These are phyloP conservation scores for Vulpes ferrilata DNA, from an alignment of 2,113 vertebrate species.

Conservation along the genomic window DNA sequence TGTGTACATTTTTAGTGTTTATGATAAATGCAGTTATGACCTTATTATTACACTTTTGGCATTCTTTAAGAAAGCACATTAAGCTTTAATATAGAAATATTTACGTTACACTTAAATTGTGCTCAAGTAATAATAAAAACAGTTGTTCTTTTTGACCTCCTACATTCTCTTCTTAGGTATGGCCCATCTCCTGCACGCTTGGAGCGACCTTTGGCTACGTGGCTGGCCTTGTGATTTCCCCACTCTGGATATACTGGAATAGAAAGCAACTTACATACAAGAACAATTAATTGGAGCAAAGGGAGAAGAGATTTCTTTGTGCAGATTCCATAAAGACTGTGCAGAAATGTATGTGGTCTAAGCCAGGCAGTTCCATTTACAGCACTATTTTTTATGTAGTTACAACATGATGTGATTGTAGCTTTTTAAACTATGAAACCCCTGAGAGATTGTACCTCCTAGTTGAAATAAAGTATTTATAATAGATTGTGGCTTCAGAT, in stretches of 20 bases:
- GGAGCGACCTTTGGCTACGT: conserved; percentile 94
- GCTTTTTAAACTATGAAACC: conserved; percentile 89
- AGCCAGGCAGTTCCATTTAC: conserved; percentile 85
- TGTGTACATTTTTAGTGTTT: conserved; percentile 87
- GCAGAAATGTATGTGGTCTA: conserved; percentile 84
- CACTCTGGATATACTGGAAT: conserved; percentile 97
- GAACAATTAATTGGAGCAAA: conserved; percentile 91
- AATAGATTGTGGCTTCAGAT: conserved; percentile 84
- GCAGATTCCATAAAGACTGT: conserved; percentile 87
- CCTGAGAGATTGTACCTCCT: conserved; percentile 91
- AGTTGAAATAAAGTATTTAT: conserved; percentile 89
- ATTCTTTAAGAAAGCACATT: conserved; percentile 87
- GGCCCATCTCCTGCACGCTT: conserved; percentile 98
- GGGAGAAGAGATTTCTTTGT: conserved; percentile 86
- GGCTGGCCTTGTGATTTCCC: conserved; percentile 93
- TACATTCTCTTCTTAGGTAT: conserved; percentile 90
- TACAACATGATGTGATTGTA: conserved; percentile 86
- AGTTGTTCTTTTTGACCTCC: conserved; percentile 68
- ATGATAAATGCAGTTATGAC: conserved; percentile 77
- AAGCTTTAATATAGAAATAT: conserved; percentile 85
- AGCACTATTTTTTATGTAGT: conserved; percentile 79
- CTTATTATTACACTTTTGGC: conserved; percentile 84
- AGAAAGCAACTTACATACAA: conserved; percentile 98
- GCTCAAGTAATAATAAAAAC: conserved; percentile 85
- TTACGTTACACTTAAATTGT: conserved; percentile 85